Percentiles rank a stretch among this genome's conserved stretches.
Conservation (phyloP, 2,888 invertebrate genomes). For the Dolomedes plantarius region DNA sequence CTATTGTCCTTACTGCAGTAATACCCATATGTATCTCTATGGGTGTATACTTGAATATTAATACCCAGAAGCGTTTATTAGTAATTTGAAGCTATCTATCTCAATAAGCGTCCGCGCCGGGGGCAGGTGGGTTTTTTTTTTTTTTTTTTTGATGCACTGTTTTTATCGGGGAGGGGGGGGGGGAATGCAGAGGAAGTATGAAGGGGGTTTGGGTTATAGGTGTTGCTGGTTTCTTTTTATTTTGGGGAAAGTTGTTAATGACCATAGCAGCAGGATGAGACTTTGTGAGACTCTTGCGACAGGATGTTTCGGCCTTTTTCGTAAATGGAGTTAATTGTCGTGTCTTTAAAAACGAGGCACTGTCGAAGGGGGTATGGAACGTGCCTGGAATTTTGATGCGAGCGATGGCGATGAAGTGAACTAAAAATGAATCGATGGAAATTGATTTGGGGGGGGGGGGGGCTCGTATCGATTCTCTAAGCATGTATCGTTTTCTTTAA, state of each 20-base stretch:
- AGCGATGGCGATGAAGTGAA: too few relatives aligned
- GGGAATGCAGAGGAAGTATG: background rate
- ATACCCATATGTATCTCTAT: slow-evolving; percentile 20
- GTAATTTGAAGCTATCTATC: slow-evolving; percentile 59
- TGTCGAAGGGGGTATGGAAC: background rate
- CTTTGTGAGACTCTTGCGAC: background rate
- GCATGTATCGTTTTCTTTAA: too few relatives aligned
- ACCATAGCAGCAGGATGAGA: background rate
- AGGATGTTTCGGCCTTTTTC: background rate
- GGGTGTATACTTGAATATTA: slow-evolving; percentile 50
- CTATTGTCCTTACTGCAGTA: slow-evolving; percentile 39
- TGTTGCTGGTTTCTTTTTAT: background rate
- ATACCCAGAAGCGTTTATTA: slow-evolving; percentile 66
- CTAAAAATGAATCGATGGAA: too few relatives aligned
- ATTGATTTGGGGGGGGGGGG: too few relatives aligned
- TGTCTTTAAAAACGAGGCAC: background rate
- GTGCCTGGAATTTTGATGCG: too few relatives aligned
- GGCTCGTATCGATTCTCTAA: too few relatives aligned
- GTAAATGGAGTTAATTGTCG: background rate
- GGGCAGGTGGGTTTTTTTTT: background rate
- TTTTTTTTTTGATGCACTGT: background rate
- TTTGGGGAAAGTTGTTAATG: slow-evolving; percentile 8
- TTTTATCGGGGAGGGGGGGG: background rate
- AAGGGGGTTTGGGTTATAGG: background rate
- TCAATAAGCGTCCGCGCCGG: slow-evolving; percentile 23